Percentiles rank a stretch among this genome's conserved stretches.
Evolutionary conservation across 2,888 invertebrate genomes (phyloP).

Genomic region (Aleiodes leptofemur): DNA sequence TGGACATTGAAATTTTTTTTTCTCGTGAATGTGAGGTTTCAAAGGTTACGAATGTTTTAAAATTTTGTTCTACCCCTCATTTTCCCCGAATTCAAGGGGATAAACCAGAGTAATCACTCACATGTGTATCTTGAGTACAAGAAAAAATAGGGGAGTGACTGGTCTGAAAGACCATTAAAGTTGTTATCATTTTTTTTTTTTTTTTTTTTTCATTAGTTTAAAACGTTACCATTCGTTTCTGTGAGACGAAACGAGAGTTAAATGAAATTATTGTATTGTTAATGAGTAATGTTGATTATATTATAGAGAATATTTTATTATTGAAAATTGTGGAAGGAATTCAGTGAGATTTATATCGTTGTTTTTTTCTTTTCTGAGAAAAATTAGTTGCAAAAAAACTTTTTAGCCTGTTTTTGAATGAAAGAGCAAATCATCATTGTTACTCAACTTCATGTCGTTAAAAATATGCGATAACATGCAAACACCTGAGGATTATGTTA

Average conservation of each 20-base stretch:
- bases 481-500: slow-evolving; percentile 32
- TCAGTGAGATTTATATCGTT: background rate
- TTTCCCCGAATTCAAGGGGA: background rate
- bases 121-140: background rate
- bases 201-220: slow-evolving; percentile 23
- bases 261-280: slow-evolving; percentile 25
- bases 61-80: too few species aligned
- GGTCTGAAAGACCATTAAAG: slow-evolving; percentile 24
- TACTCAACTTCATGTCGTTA: slow-evolving; percentile 33
- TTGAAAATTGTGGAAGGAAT: background rate
- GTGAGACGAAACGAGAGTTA: background rate
- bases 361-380: too few species aligned
- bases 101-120: background rate
- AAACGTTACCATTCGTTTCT: slow-evolving; percentile 9
- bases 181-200: slow-evolving; percentile 17
- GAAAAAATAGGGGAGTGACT: background rate
- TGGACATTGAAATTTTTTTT: slow-evolving; percentile 12
- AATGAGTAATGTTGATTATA: slow-evolving; percentile 29
- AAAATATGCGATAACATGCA: slow-evolving; percentile 18
- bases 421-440: slow-evolving; percentile 11
- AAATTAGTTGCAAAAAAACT: background rate
- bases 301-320: slow-evolving; percentile 28
- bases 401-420: slow-evolving; percentile 1
- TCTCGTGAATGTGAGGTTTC: slow-evolving; percentile 13
- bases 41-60: background rate